A percentile compares a stretch with the other conserved stretches of the same genome.
These are phyloP conservation scores for Ceratotherium simum DNA, from an alignment of 2,113 vertebrate species.

Conservation along the genomic window DNA sequence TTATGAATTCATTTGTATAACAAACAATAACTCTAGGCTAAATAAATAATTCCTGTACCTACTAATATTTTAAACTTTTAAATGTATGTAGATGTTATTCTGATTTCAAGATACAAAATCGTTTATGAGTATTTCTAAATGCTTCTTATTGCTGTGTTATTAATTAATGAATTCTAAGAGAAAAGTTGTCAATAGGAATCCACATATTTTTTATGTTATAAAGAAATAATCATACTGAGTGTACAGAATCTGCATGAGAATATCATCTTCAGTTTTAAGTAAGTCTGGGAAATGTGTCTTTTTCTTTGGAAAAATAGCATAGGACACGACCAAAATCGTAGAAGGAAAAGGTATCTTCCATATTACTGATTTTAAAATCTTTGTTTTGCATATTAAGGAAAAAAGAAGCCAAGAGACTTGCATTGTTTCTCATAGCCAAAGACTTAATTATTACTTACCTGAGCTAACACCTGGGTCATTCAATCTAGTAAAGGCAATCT, in stretches of 20 bases:
- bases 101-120: not conserved
- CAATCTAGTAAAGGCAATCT: not conserved
- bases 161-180: not conserved
- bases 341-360: not conserved
- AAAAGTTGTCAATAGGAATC: not conserved
- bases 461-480: not conserved
- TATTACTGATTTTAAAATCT: not conserved
- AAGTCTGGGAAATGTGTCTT: not conserved
- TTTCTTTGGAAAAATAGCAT: not conserved
- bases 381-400: not conserved
- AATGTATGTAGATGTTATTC: not conserved
- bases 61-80: not conserved
- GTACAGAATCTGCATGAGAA: not conserved
- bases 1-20: not conserved
- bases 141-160: not conserved
- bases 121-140: not conserved
- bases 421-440: not conserved
- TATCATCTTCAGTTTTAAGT: not conserved
- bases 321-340: not conserved
- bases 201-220: not conserved
- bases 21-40: not conserved
- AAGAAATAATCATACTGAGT: not conserved
- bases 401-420: not conserved
- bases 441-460: not conserved
- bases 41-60: not conserved